Percentiles rank a stretch among this genome's conserved stretches.
phyloP scores from a whole-genome alignment of 2,113 vertebrate genomes.

The Hydropotes inermis region DNA sequence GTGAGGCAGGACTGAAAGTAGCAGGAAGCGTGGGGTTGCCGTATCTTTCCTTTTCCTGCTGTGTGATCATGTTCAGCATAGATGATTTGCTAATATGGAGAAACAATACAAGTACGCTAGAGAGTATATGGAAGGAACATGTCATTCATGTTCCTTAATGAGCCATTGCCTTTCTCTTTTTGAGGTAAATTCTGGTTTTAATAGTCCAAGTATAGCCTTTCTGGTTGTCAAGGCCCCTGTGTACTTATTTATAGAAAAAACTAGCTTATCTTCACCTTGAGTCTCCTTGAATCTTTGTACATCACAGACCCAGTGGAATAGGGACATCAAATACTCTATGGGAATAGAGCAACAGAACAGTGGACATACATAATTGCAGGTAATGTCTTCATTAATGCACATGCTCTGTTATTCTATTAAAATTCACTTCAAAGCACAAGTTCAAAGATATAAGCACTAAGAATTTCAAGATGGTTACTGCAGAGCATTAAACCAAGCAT shows the following conservation, averaged over 20 bases:
- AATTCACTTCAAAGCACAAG: not conserved
- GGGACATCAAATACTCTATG: not conserved
- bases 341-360: not conserved
- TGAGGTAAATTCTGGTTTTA: not conserved
- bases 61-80: not conserved
- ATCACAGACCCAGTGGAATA: not conserved
- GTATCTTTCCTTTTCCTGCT: not conserved
- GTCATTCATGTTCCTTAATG: not conserved
- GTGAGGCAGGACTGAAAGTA: not conserved
- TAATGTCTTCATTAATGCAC: not conserved
- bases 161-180: not conserved
- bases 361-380: fast-evolving
- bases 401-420: not conserved
- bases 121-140: not conserved
- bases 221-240: not conserved
- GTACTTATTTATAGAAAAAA: not conserved
- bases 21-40: not conserved
- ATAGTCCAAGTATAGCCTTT: not conserved
- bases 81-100: not conserved
- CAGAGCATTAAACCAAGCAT: not conserved
- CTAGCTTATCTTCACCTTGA: not conserved
- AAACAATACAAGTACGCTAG: not conserved
- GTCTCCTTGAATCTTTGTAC: not conserved
- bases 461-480: not conserved
- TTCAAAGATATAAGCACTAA: not conserved